Conservation (phyloP, 23 tunicate genomes). For the Phallusia fumigata region DNA sequence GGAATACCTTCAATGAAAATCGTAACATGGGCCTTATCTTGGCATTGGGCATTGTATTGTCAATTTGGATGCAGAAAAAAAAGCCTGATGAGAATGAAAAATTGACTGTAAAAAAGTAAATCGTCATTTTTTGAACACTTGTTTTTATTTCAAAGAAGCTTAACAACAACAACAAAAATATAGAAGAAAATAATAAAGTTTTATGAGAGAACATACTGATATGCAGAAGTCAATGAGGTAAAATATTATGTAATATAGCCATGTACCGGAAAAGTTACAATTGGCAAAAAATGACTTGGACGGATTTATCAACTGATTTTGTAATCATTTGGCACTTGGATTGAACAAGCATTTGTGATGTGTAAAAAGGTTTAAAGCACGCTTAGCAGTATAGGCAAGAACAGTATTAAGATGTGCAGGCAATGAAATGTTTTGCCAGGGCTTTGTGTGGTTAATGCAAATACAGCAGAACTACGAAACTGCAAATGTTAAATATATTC, state of each 20-base stretch:
- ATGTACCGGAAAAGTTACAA: neutral
- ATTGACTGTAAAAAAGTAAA: neutral
- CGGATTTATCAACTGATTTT: neutral
- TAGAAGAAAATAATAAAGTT: neutral
- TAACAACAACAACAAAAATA: neutral
- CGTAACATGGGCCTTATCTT: slow-evolving; percentile 36
- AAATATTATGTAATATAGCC: neutral
- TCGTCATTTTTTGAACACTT: neutral
- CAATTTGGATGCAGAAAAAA: slow-evolving; percentile 16
- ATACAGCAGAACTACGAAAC: neutral
- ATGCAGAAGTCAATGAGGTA: neutral
- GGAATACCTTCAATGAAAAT: slow-evolving; percentile 54
- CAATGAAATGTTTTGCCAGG: neutral
- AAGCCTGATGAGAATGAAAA: neutral
- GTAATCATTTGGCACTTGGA: neutral
- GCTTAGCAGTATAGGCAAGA: neutral
- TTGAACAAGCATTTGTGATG: neutral
- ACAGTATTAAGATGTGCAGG: neutral
- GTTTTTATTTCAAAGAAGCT: neutral
- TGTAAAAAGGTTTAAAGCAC: neutral
- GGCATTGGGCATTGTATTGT: slow-evolving; percentile 33
- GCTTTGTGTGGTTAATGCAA: neutral
- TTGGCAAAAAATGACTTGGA: neutral
- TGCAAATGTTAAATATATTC: slow-evolving; percentile 15
- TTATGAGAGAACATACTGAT: neutral